Evolutionary conservation across 92 coral and sea anemone genomes (phyloP).

Genomic region (Ricordea florida): DNA sequence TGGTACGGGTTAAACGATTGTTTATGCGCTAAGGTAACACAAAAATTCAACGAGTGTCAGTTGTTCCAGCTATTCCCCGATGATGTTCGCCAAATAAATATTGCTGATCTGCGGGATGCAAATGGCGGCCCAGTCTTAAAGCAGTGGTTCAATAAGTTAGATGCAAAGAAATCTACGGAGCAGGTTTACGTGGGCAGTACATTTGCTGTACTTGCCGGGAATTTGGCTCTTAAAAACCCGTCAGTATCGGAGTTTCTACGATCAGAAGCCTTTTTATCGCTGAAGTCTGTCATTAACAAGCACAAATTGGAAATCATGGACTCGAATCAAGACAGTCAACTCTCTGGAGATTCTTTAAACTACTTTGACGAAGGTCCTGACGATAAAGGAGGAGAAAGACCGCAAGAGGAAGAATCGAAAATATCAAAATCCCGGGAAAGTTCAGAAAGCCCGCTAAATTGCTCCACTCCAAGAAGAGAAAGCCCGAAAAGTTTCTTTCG

Average conservation of each 20-base stretch:
- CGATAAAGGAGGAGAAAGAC: neutral
- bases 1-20: conserved; percentile 12
- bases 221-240: neutral
- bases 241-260: neutral
- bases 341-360: neutral
- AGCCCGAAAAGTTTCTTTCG: neutral
- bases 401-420: neutral
- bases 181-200: conserved; percentile 1
- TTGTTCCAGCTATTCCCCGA: neutral
- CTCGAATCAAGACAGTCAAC: neutral
- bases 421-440: neutral
- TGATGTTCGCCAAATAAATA: neutral
- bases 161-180: neutral
- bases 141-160: neutral
- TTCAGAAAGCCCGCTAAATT: neutral
- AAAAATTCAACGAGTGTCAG: neutral
- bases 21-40: neutral
- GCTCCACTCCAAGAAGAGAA: neutral
- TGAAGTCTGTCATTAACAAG: neutral
- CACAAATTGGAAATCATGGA: neutral
- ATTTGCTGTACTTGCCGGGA: conserved; percentile 31
- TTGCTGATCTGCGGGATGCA: neutral
- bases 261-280: conserved; percentile 1
- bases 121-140: conserved; percentile 11
- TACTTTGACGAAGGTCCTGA: too few relatives aligned